Conservation (phyloP, 2,113 vertebrate species). For the Hydrolagus affinis region DNA sequence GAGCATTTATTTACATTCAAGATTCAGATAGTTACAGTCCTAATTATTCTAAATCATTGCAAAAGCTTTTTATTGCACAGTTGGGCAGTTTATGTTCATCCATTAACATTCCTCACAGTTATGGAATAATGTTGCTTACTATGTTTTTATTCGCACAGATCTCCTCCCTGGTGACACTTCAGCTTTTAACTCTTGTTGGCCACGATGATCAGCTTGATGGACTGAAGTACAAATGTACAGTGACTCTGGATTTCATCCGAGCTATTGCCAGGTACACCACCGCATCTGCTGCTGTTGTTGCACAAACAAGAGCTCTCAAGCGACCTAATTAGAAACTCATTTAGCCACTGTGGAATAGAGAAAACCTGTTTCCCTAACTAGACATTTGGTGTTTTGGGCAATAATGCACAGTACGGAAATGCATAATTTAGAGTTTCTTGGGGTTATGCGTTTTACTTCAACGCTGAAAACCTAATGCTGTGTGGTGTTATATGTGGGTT, state of each 20-base stretch:
- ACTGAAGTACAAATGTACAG: slow-evolving; percentile 88
- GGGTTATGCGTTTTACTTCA: too few relatives aligned
- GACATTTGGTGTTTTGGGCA: too few relatives aligned
- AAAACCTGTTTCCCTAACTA: too few relatives aligned
- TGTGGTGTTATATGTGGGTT: too few relatives aligned
- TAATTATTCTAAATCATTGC: neutral
- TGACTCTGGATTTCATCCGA: slow-evolving; percentile 87
- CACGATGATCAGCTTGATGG: slow-evolving; percentile 85
- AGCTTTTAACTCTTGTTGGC: slow-evolving; percentile 74
- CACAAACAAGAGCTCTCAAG: neutral
- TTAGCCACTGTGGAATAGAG: too few relatives aligned
- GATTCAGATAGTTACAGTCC: neutral
- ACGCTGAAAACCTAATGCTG: too few relatives aligned
- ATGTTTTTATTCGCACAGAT: slow-evolving; percentile 57
- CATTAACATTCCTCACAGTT: neutral
- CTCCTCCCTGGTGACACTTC: slow-evolving; percentile 85
- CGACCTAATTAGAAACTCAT: too few relatives aligned
- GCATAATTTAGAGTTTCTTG: too few relatives aligned
- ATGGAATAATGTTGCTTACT: neutral
- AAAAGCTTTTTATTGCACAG: neutral
- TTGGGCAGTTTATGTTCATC: neutral
- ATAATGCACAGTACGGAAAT: too few relatives aligned
- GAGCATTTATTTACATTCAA: neutral
- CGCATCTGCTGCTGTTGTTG: neutral
- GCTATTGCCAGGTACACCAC: slow-evolving; percentile 70